Percentiles rank a stretch among this genome's conserved stretches.
Conservation (phyloP, 1,140 invertebrate genomes). For the Parasteatoda tepidariorum region DNA sequence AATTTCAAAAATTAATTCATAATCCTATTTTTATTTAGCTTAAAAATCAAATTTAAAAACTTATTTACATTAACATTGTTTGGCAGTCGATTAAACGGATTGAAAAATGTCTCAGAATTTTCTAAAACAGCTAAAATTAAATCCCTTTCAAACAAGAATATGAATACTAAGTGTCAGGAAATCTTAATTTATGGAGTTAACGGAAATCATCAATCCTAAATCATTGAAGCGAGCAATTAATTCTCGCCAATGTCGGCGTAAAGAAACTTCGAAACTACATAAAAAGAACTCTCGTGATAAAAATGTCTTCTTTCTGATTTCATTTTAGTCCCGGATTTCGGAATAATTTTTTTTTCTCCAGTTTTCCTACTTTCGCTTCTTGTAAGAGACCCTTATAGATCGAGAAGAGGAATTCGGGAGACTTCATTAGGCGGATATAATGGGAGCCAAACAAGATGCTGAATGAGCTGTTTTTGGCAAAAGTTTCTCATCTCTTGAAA, state of each 20-base stretch:
- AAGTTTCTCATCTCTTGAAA: neutral
- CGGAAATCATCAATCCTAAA: neutral
- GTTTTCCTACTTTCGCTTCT: neutral
- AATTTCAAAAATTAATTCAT: too few species aligned
- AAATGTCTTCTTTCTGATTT: neutral
- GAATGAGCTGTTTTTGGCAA: conserved; percentile 41
- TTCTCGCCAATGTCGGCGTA: neutral
- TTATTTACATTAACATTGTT: too few species aligned
- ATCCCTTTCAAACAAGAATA: too few species aligned
- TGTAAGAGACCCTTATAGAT: neutral
- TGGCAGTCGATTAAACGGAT: too few species aligned
- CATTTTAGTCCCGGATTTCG: neutral
- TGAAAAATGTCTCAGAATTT: too few species aligned
- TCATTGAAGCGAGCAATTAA: too few species aligned
- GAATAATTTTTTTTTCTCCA: neutral
- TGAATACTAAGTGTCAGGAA: too few species aligned
- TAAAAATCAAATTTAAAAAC: too few species aligned
- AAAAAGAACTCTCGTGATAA: neutral
- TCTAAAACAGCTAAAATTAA: too few species aligned
- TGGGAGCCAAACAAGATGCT: conserved; percentile 42
- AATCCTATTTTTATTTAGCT: too few species aligned
- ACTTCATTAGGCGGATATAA: conserved; percentile 47
- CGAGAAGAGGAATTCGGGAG: conserved; percentile 6
- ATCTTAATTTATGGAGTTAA: too few species aligned
- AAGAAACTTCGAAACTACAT: neutral